phyloP scores from a whole-genome alignment of 2,797 vertebrate genomes.

The Gadopsis marmoratus region DNA sequence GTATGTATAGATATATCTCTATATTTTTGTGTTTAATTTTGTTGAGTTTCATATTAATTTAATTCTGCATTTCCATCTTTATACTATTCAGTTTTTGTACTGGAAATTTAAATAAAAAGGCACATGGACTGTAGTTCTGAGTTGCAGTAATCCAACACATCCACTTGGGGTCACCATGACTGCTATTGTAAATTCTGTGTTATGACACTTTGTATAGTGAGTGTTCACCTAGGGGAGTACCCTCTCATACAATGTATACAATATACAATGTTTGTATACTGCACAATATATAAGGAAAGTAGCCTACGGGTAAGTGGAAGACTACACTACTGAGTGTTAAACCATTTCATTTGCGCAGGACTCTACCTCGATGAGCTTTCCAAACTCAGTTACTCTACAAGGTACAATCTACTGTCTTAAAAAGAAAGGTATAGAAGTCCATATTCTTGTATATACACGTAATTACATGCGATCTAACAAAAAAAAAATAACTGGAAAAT shows the following conservation, averaged over 20 bases:
- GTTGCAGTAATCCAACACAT: conserved; percentile 33
- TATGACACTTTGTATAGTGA: background rate
- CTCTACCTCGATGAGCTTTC: background rate
- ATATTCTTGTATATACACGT: background rate
- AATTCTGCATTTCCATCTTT: background rate
- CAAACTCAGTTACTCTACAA: background rate
- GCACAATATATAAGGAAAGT: background rate
- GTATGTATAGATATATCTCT: background rate
- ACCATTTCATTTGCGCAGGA: background rate
- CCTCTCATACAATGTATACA: background rate
- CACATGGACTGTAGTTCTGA: background rate
- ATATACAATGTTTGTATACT: background rate
- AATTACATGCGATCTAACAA: background rate
- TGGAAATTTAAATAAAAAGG: background rate
- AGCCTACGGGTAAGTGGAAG: background rate
- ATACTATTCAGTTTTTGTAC: background rate
- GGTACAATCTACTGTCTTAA: background rate
- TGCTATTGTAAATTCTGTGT: conserved; percentile 9
- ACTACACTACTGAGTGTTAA: background rate
- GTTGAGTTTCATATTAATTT: background rate
- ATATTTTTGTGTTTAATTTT: background rate
- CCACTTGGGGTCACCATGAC: conserved; percentile 66
- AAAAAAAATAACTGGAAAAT: background rate
- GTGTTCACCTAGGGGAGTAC: background rate
- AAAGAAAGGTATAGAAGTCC: background rate